Evolutionary conservation across 2,888 invertebrate genomes (phyloP), one percentile per base, ranked within the genome.

Genomic region (Automeris io): DNA sequence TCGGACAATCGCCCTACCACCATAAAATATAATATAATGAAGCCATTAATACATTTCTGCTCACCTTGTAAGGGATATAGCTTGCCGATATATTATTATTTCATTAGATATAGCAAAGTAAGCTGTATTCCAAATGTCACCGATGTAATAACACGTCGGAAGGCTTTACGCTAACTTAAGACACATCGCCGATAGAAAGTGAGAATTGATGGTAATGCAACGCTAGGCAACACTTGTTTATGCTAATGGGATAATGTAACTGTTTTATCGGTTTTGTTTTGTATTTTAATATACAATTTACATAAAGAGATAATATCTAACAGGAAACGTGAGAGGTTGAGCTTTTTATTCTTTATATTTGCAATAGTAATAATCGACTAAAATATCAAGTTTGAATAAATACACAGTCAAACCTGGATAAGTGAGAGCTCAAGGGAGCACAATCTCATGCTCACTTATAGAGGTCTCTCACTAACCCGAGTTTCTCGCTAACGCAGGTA

Each of bases 121-220:
- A 16, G 3, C 16, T 1, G 7, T 16, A 29, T 4, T 16, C 7
- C n/a, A 62, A 68, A 64, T 63, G 61, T 62, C 64, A 59, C 52
- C 40, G 39, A 47, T 33, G 52, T 57, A 59, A n/a, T 55, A 46
- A 42, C 45, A 46, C 49, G 53, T 61, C 61, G 16, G 16, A 16
- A 29, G 18, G 18, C 18, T 16, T 32, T 49, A 51, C 54, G 44
- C 46, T 47, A 57, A 65, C 23, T 56, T n/a, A 52, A 43, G 46
- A 46, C 42, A 51, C 58, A 58, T 41, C 58, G 60, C 54, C 54
- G 42, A 49, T 65, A 64, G 70, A 76, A 75, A 76, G 70, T 56
- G 66, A 63, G 60, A 70, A 68, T 57, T 54, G 57, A 63, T 55
- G 51, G 47, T 45, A 51, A 47, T 31, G 51, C 54, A 44, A 38